phyloP scores from a whole-genome alignment of 2,113 vertebrate species.

The Glareola pratincola region DNA sequence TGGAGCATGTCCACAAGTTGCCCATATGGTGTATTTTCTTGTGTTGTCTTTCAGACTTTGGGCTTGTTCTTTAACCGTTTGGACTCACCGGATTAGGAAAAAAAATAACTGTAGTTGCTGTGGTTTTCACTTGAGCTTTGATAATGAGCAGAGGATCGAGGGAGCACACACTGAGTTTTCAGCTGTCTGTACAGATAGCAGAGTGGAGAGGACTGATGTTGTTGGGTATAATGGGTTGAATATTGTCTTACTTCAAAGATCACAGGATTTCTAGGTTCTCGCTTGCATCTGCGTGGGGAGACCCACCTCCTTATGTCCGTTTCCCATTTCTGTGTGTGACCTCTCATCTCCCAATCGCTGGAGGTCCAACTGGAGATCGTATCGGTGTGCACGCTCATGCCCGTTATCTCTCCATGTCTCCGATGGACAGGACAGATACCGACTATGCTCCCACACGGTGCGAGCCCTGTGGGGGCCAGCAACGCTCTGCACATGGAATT shows the following conservation, averaged over 20 bases:
- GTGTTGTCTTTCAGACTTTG: not conserved
- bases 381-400: accelerated
- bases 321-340: not conserved
- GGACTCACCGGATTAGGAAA: not conserved
- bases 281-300: not conserved
- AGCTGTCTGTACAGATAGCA: not conserved
- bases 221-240: no score
- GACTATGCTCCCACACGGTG: accelerated
- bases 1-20: not conserved
- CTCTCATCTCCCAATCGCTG: not conserved
- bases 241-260: not conserved
- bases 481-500: not conserved
- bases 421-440: not conserved
- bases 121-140: not conserved
- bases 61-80: not conserved
- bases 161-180: not conserved
- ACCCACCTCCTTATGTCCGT: not conserved
- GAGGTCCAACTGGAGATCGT: not conserved
- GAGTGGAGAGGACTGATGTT: not conserved
- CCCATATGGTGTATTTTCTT: not conserved
- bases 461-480: not conserved
- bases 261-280: not conserved
- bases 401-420: not conserved
- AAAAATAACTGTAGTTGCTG: not conserved
- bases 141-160: not conserved